Evolutionary conservation across 1,140 invertebrate genomes (phyloP).

Genomic region (Chelonus insularis): DNA sequence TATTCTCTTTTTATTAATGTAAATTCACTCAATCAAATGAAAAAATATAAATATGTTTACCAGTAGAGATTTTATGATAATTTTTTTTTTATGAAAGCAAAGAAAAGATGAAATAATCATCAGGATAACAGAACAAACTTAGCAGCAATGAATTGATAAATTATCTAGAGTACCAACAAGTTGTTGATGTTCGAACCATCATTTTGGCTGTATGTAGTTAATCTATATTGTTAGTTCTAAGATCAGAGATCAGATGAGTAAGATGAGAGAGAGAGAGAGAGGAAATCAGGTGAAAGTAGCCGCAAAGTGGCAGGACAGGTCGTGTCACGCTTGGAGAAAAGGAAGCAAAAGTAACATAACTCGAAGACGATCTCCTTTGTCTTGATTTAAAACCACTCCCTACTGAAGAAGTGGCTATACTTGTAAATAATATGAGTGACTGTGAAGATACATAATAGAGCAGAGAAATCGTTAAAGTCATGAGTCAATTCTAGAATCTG

Average conservation of each 20-base stretch:
- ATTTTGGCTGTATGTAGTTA: not conserved
- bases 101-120: no score
- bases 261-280: not conserved
- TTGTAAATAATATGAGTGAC: no score
- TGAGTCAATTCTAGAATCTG: not conserved
- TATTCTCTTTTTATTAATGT: no score
- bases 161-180: no score
- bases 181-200: no score
- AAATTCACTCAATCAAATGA: no score
- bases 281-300: conserved; percentile 30
- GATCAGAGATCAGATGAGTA: conserved; percentile 28
- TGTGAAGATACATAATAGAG: conserved; percentile 19
- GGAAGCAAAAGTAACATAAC: not conserved
- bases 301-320: not conserved
- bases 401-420: conserved; percentile 9
- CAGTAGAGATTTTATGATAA: no score
- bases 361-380: not conserved
- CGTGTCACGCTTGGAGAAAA: conserved; percentile 26
- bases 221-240: conserved; percentile 25
- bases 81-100: no score
- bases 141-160: no score
- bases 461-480: not conserved
- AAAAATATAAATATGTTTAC: no score
- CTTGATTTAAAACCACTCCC: conserved; percentile 12
- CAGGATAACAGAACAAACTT: no score